Base-by-base conservation (phyloP, 2,888 invertebrate genomes). In the Lasius platythorax region DNA sequence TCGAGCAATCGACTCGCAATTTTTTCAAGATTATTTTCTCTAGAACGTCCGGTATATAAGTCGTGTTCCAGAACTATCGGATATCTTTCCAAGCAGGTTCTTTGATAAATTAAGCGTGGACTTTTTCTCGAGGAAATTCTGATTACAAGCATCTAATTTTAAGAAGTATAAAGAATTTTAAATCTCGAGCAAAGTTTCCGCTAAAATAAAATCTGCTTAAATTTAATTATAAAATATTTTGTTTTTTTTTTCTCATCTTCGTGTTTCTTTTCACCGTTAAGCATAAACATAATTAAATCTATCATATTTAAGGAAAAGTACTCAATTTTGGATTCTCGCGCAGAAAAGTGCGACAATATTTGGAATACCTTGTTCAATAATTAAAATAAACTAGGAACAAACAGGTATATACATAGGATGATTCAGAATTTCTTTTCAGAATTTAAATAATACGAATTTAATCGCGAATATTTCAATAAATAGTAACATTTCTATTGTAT, bases 271-370 rank as follows among this genome's bases (percentile, higher is more conserved):
- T 6, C 12, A 43, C 8, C n/a, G 0, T n/a, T 53, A 53, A 53
- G 53, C 53, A 53, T n/a, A 53, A 53, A 2, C 18, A 9, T n/a
- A 53, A 53, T n/a, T n/a, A 53, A 53, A 53, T 53, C n/a, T 53
- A n/a, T 8, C n/a, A 53, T 53, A 53, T n/a, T 53, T 53, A 8
- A n/a, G 8, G 6, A 46, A 53, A 53, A 53, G 1, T 53, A 53
- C n/a, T 53, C n/a, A 53, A 53, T n/a, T 53, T 9, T 8, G 6
- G 8, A 53, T n/a, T 53, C 23, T n/a, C n/a, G n/a, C 8, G 43
- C 63, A 63, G n/a, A 18, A 23, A 75, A 76, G 18, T 76, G 33
- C 46, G 46, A 76, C 50, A 46, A 15, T 23, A 6, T 64, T 33
- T 30, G 12, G 4, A 64, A n/a, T 2, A 23, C 33, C 30, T 63